phyloP scores from a whole-genome alignment of 1,140 invertebrate genomes.

The Eurosta solidaginis region DNA sequence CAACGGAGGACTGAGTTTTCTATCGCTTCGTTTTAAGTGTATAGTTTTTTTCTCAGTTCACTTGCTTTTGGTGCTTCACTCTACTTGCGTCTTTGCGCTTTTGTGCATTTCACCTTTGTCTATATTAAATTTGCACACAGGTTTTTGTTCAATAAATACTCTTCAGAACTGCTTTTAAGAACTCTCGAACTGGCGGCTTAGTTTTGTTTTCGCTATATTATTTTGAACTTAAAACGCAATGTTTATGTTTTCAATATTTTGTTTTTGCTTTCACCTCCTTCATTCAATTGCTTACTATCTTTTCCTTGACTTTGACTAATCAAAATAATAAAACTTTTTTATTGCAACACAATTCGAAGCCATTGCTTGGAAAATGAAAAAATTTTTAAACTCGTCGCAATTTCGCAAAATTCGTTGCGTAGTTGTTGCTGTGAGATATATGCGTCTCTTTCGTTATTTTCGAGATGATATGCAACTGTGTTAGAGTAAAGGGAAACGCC shows the following conservation, averaged over 20 bases:
- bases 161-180: neutral
- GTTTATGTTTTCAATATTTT: conserved; percentile 24
- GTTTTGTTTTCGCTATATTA: neutral
- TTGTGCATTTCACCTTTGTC: neutral
- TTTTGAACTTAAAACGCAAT: neutral
- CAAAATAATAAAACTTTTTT: conserved; percentile 32
- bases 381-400: conserved; percentile 11
- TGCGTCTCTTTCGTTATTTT: neutral
- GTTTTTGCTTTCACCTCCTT: conserved; percentile 10
- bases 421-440: neutral
- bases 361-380: conserved; percentile 1
- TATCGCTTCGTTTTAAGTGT: neutral
- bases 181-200: neutral
- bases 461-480: too few relatives aligned
- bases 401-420: neutral
- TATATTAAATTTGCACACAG: neutral
- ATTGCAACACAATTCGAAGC: conserved; percentile 18
- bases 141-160: conserved; percentile 18
- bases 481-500: too few relatives aligned
- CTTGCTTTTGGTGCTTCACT: neutral
- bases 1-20: neutral
- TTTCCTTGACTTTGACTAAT: conserved; percentile 30
- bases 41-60: neutral
- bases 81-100: neutral
- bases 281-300: neutral